These are phyloP conservation scores for Saguinus imperator DNA, from an alignment of 2,113 vertebrate species.

Conservation along the genomic window DNA sequence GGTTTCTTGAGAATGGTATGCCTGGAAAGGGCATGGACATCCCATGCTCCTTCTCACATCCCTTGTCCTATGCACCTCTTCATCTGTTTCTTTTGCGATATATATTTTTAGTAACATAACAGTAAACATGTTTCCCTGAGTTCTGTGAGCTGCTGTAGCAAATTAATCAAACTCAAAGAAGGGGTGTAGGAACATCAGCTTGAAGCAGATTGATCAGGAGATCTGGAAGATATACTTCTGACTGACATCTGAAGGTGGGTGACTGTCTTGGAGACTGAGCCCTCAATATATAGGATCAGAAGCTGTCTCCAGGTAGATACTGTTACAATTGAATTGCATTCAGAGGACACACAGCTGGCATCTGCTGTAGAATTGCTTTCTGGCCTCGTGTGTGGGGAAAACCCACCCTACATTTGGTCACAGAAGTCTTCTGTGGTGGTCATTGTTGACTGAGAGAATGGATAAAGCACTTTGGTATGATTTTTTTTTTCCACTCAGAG, in stretches of 20 bases:
- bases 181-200: background rate
- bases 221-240: background rate
- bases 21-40: background rate
- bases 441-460: background rate
- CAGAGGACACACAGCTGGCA: background rate
- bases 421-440: background rate
- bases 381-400: background rate
- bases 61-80: background rate
- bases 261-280: background rate
- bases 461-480: background rate
- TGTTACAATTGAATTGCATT: background rate
- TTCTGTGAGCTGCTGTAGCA: background rate
- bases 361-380: background rate
- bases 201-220: background rate
- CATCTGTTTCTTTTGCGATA: background rate
- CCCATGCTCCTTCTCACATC: background rate
- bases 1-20: background rate
- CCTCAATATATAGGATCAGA: background rate
- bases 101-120: background rate
- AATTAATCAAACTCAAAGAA: background rate
- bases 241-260: background rate
- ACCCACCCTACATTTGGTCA: background rate
- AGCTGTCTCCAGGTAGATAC: background rate
- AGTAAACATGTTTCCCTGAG: background rate
- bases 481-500: background rate